phyloP scores from a whole-genome alignment of 2,797 vertebrate species.

The Champsocephalus esox region DNA sequence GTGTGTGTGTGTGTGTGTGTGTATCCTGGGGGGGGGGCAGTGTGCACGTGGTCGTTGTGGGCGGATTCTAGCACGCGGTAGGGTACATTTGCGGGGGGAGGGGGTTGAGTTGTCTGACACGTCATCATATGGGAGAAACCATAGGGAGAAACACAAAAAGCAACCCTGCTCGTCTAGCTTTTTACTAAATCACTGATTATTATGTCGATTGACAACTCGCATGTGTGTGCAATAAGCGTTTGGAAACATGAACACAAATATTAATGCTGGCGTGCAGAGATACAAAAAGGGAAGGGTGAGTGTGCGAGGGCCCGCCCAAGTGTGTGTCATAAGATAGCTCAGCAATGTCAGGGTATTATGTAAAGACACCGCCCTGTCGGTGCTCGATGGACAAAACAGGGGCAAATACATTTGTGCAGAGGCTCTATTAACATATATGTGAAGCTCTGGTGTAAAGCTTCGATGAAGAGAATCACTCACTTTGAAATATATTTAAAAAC shows the following conservation, averaged over 20 bases:
- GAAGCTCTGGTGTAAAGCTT: neutral
- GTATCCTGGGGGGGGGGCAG: conserved; percentile 20
- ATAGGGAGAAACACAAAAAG: conserved; percentile 57
- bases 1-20: conserved; percentile 26
- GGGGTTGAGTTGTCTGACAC: conserved; percentile 79
- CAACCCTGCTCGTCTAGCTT: neutral
- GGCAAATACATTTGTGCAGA: conserved; percentile 34
- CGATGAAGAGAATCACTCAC: accelerated
- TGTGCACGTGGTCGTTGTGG: conserved; percentile 85
- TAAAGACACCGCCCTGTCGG: conserved; percentile 88
- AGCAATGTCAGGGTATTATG: conserved; percentile 89
- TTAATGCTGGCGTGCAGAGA: conserved; percentile 1
- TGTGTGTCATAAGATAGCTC: conserved; percentile 88
- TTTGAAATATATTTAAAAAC: accelerated
- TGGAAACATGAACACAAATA: neutral
- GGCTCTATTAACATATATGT: neutral
- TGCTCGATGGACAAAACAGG: conserved; percentile 61
- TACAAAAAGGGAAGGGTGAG: conserved; percentile 9
- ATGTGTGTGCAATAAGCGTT: neutral
- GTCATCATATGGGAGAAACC: conserved; percentile 80
- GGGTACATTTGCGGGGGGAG: conserved; percentile 55
- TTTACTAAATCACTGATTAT: conserved; percentile 3
- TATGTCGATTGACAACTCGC: conserved; percentile 16
- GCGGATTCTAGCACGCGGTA: conserved; percentile 81
- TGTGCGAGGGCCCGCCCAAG: conserved; percentile 69